These are phyloP conservation scores for Enteromius argenteus DNA, from an alignment of 2,797 vertebrate genomes.

Conservation along the genomic window DNA sequence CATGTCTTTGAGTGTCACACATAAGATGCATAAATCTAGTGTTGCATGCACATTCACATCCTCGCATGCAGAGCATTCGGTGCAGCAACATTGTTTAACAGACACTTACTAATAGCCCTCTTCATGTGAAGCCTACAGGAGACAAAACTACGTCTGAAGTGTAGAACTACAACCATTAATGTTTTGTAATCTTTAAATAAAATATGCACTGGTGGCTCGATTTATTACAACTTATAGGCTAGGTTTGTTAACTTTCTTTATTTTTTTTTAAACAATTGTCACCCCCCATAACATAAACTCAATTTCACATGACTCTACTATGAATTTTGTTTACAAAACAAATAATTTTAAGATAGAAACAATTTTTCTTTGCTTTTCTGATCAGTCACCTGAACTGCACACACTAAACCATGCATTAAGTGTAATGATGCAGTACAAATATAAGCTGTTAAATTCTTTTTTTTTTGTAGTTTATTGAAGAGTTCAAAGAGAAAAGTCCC, in stretches of 20 bases:
- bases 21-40: neutral
- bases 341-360: neutral
- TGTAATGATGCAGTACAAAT: neutral
- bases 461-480: conserved; percentile 90
- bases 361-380: neutral
- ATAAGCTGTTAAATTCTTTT: neutral
- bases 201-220: neutral
- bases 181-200: neutral
- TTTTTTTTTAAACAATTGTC: no score
- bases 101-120: neutral
- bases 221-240: neutral
- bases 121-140: neutral
- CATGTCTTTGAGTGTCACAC: neutral
- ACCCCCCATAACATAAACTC: neutral
- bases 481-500: conserved; percentile 95
- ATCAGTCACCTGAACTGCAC: neutral
- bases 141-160: neutral
- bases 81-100: neutral
- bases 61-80: neutral
- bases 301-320: neutral
- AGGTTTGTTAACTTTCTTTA: no score
- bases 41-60: neutral
- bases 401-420: neutral
- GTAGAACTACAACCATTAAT: neutral
- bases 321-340: neutral